Evolutionary conservation across 2,888 invertebrate genomes (phyloP).

Genomic region (Volucella inflata): DNA sequence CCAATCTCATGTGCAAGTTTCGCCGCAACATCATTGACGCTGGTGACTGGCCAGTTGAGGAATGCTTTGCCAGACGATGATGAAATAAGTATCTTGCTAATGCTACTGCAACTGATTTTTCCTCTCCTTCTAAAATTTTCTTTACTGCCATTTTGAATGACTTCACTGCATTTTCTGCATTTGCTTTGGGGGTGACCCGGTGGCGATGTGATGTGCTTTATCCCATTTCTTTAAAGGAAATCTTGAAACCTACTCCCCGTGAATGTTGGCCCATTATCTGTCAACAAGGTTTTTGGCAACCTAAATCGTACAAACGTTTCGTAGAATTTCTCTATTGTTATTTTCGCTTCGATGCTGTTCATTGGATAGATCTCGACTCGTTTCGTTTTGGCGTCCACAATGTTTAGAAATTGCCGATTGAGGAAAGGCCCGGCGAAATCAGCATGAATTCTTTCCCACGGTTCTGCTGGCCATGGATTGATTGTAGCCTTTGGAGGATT

Average conservation of each 20-base stretch:
- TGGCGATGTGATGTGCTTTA: slow-evolving; percentile 20
- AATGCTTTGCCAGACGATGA: slow-evolving; percentile 16
- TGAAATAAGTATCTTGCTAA: slow-evolving; percentile 13
- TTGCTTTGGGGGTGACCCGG: slow-evolving; percentile 30
- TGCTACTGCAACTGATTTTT: slow-evolving; percentile 11
- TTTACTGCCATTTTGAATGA: no score
- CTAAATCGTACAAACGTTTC: slow-evolving; percentile 19
- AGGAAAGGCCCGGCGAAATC: no score
- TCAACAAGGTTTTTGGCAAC: slow-evolving; percentile 25
- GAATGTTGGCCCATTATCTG: slow-evolving; percentile 29
- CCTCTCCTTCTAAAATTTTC: no score
- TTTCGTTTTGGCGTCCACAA: no score
- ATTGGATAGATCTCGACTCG: slow-evolving; percentile 19
- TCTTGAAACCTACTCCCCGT: slow-evolving; percentile 14
- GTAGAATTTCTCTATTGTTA: slow-evolving; percentile 24
- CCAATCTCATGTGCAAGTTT: no score
- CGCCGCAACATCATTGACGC: slow-evolving; percentile 1
- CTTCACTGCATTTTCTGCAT: slow-evolving; percentile 12
- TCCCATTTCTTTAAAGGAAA: slow-evolving; percentile 8
- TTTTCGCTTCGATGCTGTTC: no score
- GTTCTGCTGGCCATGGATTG: background rate
- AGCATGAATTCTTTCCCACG: background rate
- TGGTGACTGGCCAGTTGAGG: background rate
- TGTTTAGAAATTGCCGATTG: no score
- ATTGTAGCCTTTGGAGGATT: slow-evolving; percentile 7